Evolutionary conservation across 2,113 vertebrate genomes (phyloP).

Genomic region (Hemiscyllium ocellatum): DNA sequence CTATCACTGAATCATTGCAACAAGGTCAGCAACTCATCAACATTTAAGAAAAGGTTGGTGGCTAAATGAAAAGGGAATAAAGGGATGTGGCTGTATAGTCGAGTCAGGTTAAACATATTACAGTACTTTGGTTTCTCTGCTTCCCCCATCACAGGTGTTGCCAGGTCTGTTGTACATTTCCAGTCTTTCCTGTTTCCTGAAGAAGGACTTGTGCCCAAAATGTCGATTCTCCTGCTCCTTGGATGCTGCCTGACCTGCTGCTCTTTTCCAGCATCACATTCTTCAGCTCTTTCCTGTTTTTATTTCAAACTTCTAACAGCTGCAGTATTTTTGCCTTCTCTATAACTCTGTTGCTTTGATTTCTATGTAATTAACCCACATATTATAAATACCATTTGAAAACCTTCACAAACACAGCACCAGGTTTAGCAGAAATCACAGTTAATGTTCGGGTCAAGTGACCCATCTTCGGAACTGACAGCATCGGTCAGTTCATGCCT

Average conservation of each 20-base stretch:
- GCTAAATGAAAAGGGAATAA: neutral
- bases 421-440: neutral
- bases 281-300: neutral
- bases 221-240: too few relatives aligned
- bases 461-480: too few relatives aligned
- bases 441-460: too few relatives aligned
- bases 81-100: neutral
- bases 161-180: neutral
- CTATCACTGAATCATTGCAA: neutral
- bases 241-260: neutral
- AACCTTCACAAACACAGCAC: neutral
- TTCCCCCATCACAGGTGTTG: neutral
- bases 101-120: neutral
- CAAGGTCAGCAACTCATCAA: neutral
- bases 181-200: neutral
- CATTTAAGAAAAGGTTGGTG: neutral
- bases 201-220: too few relatives aligned
- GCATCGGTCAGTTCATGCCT: too few relatives aligned
- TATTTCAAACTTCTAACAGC: too few relatives aligned
- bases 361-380: neutral
- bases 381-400: neutral
- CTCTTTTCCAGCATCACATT: neutral
- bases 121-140: neutral
- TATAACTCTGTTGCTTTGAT: neutral
- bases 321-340: neutral